phyloP scores from a whole-genome alignment of 2,888 invertebrate species.

The Amiota communis region DNA sequence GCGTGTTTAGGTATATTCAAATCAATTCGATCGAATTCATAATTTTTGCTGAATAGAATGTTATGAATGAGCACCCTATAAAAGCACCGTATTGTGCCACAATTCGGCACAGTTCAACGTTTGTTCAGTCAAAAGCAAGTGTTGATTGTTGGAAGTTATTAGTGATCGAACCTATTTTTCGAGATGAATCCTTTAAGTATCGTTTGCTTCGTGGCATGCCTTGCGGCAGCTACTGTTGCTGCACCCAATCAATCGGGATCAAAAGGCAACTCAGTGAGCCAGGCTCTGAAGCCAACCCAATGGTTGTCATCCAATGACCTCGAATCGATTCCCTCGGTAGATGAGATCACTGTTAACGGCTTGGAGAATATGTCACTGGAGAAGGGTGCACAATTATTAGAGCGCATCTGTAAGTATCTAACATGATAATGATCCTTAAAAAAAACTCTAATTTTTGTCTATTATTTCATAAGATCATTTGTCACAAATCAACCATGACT shows the following conservation, averaged over 20 bases:
- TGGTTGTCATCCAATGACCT: conserved; percentile 60
- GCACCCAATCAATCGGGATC: conserved; percentile 41
- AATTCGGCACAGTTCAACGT: conserved; percentile 54
- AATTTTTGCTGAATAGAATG: neutral
- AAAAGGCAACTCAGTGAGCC: conserved; percentile 44
- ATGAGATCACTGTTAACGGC: conserved; percentile 56
- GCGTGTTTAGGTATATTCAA: neutral
- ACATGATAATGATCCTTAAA: neutral
- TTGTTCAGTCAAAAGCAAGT: conserved; percentile 32
- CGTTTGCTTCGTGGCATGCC: conserved; percentile 56
- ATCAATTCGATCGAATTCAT: neutral
- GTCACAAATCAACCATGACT: conserved; percentile 58
- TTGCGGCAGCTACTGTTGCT: conserved; percentile 52
- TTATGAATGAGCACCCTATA: conserved; percentile 24
- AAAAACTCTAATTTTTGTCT: neutral
- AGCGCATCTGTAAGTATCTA: conserved; percentile 61
- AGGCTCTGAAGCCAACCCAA: conserved; percentile 57
- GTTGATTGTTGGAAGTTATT: conserved; percentile 22
- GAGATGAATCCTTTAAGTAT: conserved; percentile 62
- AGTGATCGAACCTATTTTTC: conserved; percentile 21
- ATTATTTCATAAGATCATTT: conserved; percentile 55
- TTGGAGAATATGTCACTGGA: conserved; percentile 60
- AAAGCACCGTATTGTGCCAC: conserved; percentile 12
- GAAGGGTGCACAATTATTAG: conserved; percentile 61
- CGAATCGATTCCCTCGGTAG: conserved; percentile 60